These are phyloP conservation scores for Halichondria panicea DNA, from an alignment of 37 sponge, comb jelly and placozoan genomes.

Conservation along the genomic window DNA sequence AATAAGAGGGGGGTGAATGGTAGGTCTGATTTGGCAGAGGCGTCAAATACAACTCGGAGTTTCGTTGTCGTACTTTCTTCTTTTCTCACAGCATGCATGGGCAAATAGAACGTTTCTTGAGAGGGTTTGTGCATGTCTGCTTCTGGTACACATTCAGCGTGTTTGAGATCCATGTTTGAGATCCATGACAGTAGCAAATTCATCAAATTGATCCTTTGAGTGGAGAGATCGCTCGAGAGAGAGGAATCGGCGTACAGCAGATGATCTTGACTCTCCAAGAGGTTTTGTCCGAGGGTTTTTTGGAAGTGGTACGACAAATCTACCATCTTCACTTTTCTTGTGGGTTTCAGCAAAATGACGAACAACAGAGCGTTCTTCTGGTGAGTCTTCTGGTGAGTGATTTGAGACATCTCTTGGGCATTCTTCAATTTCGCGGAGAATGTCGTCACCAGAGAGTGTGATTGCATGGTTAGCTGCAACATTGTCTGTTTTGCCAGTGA, in stretches of 20 bases:
- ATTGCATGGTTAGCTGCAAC: conserved; percentile 19
- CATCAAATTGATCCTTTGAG: conserved; percentile 23
- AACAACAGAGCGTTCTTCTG: conserved; percentile 39
- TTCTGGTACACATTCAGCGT: conserved; percentile 19
- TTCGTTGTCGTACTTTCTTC: conserved; percentile 29
- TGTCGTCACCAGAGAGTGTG: conserved; percentile 22
- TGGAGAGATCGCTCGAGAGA: conserved; percentile 27
- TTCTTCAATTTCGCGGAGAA: conserved; percentile 51
- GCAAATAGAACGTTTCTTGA: conserved; percentile 18
- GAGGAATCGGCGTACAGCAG: conserved; percentile 25
- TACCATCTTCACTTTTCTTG: neutral
- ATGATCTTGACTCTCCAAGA: conserved; percentile 27
- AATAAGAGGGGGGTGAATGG: conserved; percentile 23
- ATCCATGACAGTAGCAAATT: conserved; percentile 17
- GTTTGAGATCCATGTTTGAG: conserved; percentile 18
- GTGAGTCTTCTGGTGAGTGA: too few species aligned
- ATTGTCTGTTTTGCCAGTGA: conserved; percentile 19
- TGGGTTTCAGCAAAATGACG: conserved; percentile 34
- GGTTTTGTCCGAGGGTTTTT: neutral
- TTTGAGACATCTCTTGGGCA: conserved; percentile 25
- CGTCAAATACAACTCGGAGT: conserved; percentile 27
- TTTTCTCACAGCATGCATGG: neutral
- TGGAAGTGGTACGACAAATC: conserved; percentile 33
- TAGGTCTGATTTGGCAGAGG: conserved; percentile 36
- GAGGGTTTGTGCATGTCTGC: conserved; percentile 17